Conservation (phyloP, 2,113 vertebrate genomes). For the Myotis lucifugus region DNA sequence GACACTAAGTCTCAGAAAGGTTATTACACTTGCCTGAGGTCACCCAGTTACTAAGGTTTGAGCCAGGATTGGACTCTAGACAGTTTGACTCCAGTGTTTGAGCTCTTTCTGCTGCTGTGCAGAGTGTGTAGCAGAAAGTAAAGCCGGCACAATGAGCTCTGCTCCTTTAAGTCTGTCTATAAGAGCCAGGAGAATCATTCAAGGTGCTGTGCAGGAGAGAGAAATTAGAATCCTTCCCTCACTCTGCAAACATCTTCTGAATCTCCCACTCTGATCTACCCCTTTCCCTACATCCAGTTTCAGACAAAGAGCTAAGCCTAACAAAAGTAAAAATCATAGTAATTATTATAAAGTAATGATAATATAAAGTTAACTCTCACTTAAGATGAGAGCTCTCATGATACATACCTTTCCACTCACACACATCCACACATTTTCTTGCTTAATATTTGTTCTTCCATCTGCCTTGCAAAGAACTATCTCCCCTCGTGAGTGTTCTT, state of each 20-base stretch:
- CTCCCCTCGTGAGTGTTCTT: conserved; percentile 42
- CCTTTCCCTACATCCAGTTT: neutral
- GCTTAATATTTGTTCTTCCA: conserved; percentile 24
- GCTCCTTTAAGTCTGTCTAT: neutral
- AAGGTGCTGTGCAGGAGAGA: neutral
- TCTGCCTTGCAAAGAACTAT: conserved; percentile 55
- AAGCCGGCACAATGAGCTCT: neutral
- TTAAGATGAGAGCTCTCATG: neutral
- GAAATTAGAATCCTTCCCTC: neutral
- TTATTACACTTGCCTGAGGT: neutral
- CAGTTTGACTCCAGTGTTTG: no score
- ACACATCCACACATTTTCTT: neutral
- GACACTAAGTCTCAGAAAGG: neutral
- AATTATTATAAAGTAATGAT: neutral
- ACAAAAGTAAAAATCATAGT: neutral
- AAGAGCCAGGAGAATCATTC: neutral
- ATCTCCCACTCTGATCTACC: neutral
- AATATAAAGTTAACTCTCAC: neutral
- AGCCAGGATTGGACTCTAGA: neutral
- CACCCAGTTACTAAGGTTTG: neutral
- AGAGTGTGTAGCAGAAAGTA: neutral
- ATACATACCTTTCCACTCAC: neutral
- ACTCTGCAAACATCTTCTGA: neutral
- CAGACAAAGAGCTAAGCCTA: neutral
- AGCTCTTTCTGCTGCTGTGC: neutral